Conservation (phyloP, 2,888 invertebrate genomes). For the Drymonia ruficornis region DNA sequence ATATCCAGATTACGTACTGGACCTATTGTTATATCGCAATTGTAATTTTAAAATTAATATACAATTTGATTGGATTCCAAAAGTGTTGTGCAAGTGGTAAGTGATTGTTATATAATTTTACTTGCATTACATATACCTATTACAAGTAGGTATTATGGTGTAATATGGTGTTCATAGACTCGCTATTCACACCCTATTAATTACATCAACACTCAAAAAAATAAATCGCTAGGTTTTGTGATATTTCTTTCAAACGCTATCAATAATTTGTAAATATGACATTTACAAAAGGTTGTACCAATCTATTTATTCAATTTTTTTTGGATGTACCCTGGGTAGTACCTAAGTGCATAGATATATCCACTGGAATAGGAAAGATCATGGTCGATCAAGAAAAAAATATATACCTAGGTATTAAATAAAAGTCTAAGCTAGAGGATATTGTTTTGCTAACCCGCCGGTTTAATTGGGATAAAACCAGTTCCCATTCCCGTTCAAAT, state of each 20-base stretch:
- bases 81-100: conserved; percentile 9
- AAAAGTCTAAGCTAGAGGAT: neutral
- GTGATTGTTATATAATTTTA: neutral
- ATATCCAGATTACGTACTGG: neutral
- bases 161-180: no score
- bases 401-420: neutral
- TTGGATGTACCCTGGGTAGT: no score
- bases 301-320: no score
- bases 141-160: no score
- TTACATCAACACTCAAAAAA: no score
- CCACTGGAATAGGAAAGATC: neutral
- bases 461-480: neutral
- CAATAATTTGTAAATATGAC: no score
- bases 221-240: no score
- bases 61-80: conserved; percentile 13
- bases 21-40: neutral
- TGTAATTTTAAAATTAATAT: neutral
- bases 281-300: no score
- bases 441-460: neutral
- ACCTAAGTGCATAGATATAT: no score
- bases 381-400: neutral
- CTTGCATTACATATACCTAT: no score
- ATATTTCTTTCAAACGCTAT: no score
- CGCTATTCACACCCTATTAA: no score
- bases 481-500: neutral